A percentile compares a stretch with the other conserved stretches of the same genome.
Conservation (phyloP, 1,140 invertebrate genomes). For the Goniozus legneri region DNA sequence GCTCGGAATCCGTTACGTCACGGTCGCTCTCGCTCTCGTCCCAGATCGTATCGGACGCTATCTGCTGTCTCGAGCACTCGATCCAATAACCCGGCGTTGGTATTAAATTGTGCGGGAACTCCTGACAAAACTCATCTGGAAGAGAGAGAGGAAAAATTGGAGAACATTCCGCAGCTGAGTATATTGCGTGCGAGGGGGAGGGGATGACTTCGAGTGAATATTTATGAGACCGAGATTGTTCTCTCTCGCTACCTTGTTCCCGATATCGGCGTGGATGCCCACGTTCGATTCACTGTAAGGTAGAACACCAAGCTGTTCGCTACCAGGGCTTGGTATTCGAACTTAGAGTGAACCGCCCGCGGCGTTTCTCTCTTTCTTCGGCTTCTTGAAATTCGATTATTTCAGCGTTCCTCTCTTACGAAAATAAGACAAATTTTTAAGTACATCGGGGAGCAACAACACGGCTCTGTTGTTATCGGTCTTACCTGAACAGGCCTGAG, state of each 20-base stretch:
- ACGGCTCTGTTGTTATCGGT: slow-evolving; percentile 3
- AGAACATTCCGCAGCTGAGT: too few species aligned
- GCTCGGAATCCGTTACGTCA: slow-evolving; percentile 63
- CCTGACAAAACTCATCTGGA: slow-evolving; percentile 86
- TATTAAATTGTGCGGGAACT: slow-evolving; percentile 86
- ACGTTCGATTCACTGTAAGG: slow-evolving; percentile 77
- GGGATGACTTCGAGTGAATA: too few species aligned
- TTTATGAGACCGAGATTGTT: too few species aligned
- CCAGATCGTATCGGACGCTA: slow-evolving; percentile 78
- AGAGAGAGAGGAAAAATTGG: neutral
- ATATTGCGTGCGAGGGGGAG: too few species aligned
- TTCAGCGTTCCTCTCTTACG: too few species aligned
- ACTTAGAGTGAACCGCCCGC: slow-evolving; percentile 73
- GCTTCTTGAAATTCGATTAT: too few species aligned
- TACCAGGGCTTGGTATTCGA: slow-evolving; percentile 78
- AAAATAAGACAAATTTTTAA: too few species aligned
- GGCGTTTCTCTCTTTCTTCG: slow-evolving; percentile 20
- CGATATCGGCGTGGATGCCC: too few species aligned
- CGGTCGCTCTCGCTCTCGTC: slow-evolving; percentile 83
- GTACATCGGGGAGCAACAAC: too few species aligned
- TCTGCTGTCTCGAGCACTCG: slow-evolving; percentile 87
- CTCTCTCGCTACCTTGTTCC: too few species aligned
- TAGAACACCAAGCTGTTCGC: slow-evolving; percentile 79
- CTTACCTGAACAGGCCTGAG: slow-evolving; percentile 89
- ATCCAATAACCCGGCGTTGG: slow-evolving; percentile 93